Percentiles rank a stretch among this genome's conserved stretches.
These are phyloP conservation scores for Aphelinus certus DNA, from an alignment of 1,140 invertebrate genomes.

Conservation along the genomic window DNA sequence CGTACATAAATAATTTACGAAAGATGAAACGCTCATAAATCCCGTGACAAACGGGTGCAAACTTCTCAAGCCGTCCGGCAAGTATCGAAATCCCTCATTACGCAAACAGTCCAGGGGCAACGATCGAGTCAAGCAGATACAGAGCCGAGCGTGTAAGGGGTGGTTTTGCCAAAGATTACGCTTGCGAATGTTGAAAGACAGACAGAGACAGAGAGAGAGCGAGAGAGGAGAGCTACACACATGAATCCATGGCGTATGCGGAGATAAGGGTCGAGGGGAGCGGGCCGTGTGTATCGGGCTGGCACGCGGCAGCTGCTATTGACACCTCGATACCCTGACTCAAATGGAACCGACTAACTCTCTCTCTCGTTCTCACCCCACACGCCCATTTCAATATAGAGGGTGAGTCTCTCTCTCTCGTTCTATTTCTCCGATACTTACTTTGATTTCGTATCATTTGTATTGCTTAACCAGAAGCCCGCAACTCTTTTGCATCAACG, in stretches of 20 bases:
- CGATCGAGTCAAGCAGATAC: constrained; percentile 1
- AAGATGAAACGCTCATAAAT: too few relatives aligned
- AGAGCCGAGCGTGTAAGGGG: neutral
- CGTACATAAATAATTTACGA: too few relatives aligned
- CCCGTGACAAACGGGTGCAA: too few relatives aligned
- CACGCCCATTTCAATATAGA: neutral
- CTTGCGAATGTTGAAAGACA: too few relatives aligned
- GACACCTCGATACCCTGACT: constrained; percentile 65
- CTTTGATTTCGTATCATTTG: neutral
- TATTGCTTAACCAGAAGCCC: neutral
- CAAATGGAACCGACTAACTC: constrained; percentile 63
- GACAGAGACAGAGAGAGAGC: too few relatives aligned
- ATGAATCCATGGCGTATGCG: neutral
- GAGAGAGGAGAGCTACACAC: neutral
- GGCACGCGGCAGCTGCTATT: constrained; percentile 63
- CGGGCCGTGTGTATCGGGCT: constrained; percentile 40
- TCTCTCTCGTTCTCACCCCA: constrained; percentile 53
- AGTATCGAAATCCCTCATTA: neutral
- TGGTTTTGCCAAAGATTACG: constrained; percentile 19
- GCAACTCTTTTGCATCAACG: neutral
- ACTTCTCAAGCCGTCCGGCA: too few relatives aligned
- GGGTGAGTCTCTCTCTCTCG: neutral
- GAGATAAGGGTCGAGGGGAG: constrained; percentile 59
- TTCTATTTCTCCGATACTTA: neutral
- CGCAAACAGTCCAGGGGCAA: neutral